These are phyloP conservation scores for Limnodromus scolopaceus DNA, from an alignment of 2,797 vertebrate genomes.

Conservation along the genomic window DNA sequence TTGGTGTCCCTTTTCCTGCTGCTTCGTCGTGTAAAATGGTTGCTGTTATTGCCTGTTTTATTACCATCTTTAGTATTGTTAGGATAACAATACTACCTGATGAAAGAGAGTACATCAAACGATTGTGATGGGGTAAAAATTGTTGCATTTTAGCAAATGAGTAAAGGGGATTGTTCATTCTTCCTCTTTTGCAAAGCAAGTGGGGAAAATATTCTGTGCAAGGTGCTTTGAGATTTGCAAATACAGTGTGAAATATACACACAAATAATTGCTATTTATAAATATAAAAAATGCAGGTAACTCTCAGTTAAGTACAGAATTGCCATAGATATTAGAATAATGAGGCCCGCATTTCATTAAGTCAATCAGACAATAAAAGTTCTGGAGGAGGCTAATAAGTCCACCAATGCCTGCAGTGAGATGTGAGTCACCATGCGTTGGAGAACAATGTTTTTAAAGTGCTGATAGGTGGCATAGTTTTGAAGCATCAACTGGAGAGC, in stretches of 20 bases:
- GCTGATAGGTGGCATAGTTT: background rate
- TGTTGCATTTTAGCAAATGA: constrained; percentile 16
- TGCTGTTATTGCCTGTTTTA: background rate
- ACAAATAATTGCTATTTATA: background rate
- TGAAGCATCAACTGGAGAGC: background rate
- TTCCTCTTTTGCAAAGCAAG: background rate
- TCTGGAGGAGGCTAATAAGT: constrained; percentile 5
- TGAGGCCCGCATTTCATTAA: background rate
- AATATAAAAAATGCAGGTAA: background rate
- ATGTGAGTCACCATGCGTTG: background rate
- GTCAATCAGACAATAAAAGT: background rate
- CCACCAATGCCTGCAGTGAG: background rate
- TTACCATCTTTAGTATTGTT: background rate
- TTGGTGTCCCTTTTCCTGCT: background rate
- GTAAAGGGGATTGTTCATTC: background rate
- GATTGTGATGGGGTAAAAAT: background rate
- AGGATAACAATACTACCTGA: background rate
- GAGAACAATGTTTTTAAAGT: background rate
- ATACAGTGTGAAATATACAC: background rate
- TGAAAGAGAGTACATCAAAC: background rate
- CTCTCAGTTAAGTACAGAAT: background rate
- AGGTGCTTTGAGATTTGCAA: background rate
- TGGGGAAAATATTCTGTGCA: background rate
- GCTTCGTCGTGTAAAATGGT: background rate
- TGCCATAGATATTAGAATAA: background rate